Conservation (phyloP, 1,140 invertebrate species). For the Melipona quadrifasciata region DNA sequence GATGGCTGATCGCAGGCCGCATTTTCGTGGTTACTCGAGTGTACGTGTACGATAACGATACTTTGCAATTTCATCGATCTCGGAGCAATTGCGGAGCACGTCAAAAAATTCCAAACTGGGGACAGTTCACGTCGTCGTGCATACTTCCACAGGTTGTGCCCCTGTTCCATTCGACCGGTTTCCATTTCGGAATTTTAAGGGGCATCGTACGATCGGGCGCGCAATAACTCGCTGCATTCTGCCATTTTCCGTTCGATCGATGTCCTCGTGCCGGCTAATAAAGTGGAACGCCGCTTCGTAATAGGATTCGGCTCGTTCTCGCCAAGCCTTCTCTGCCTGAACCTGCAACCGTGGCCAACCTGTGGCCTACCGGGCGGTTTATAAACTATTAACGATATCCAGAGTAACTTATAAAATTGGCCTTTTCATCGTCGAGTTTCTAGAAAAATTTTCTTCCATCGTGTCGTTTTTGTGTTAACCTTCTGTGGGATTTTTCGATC, state of each 20-base stretch:
- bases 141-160: not conserved
- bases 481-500: no score
- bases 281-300: not conserved
- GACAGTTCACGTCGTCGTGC: not conserved
- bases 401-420: not conserved
- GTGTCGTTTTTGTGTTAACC: not conserved
- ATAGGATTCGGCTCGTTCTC: not conserved
- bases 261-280: not conserved
- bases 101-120: not conserved
- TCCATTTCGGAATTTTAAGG: not conserved
- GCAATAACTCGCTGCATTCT: not conserved
- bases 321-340: not conserved
- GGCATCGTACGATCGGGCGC: not conserved
- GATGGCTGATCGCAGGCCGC: not conserved
- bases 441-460: not conserved
- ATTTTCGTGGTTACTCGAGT: not conserved
- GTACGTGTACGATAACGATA: not conserved
- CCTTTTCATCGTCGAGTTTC: not conserved
- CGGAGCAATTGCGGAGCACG: not conserved
- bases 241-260: constrained; percentile 1
- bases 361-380: not conserved
- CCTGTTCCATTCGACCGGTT: not conserved
- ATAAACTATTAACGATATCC: not conserved
- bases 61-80: not conserved
- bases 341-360: not conserved